These are phyloP conservation scores for Holothuria glaberrima DNA, from an alignment of 35 echinoderm and acorn worm species.

Conservation along the genomic window DNA sequence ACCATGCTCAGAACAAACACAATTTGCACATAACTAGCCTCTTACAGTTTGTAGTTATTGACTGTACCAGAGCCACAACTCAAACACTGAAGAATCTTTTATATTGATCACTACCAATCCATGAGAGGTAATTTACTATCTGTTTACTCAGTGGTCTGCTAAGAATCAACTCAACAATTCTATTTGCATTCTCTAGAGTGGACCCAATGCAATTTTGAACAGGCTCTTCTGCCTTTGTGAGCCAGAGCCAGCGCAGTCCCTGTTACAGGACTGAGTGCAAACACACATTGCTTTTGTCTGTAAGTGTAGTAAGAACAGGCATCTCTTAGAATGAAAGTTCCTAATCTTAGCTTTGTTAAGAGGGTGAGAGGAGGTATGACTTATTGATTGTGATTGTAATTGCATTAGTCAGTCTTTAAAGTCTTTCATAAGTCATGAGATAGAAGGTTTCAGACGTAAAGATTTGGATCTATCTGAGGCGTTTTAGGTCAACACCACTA, in stretches of 20 bases:
- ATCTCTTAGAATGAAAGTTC: background rate
- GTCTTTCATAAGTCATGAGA: too few species aligned
- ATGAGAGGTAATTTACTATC: too few species aligned
- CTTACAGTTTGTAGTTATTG: too few species aligned
- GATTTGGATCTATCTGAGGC: too few species aligned
- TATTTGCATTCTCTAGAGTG: constrained; percentile 26
- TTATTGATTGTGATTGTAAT: constrained; percentile 23
- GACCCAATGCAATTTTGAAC: constrained; percentile 21
- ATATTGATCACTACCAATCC: too few species aligned
- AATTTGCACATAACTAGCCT: too few species aligned
- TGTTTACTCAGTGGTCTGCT: constrained; percentile 13
- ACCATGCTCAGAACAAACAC: too few species aligned
- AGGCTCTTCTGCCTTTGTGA: constrained; percentile 6
- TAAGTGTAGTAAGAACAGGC: background rate
- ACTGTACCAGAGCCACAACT: too few species aligned
- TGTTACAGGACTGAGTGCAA: constrained; percentile 25
- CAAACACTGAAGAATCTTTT: too few species aligned
- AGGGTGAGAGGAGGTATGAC: background rate
- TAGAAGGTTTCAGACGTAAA: too few species aligned
- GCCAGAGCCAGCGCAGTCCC: constrained; percentile 8
- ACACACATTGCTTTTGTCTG: constrained; percentile 19
- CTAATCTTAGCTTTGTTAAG: constrained; percentile 23
- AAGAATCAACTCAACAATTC: constrained; percentile 5
- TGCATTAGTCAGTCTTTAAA: too few species aligned
- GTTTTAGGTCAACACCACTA: too few species aligned